Evolutionary conservation across 2,797 vertebrate genomes (phyloP).

Genomic region (Cygnus olor): DNA sequence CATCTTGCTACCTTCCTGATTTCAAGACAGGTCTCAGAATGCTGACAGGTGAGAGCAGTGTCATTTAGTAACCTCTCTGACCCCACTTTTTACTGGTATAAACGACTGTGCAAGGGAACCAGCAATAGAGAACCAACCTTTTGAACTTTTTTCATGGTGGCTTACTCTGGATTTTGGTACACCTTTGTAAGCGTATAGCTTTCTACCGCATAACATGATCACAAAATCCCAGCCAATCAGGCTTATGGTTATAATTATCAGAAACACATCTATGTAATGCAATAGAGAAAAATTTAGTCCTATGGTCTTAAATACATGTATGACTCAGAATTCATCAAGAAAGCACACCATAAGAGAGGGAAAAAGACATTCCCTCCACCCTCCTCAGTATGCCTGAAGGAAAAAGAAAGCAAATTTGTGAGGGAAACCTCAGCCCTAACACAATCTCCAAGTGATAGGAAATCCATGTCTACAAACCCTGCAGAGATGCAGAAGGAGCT

Average conservation of each 20-base stretch:
- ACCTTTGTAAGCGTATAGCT: constrained; percentile 11
- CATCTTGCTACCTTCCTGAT: neutral
- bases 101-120: neutral
- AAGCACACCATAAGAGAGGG: neutral
- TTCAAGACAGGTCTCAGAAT: neutral
- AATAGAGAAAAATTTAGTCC: constrained; percentile 38
- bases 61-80: neutral
- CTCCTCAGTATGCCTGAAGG: constrained; percentile 27
- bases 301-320: constrained; percentile 4
- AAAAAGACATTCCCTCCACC: neutral
- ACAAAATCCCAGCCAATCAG: constrained; percentile 19
- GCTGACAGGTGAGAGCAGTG: neutral
- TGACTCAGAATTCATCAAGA: constrained; percentile 49
- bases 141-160: neutral
- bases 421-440: constrained; percentile 54
- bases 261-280: constrained; percentile 24
- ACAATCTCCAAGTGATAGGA: constrained; percentile 37
- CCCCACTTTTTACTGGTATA: neutral
- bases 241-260: constrained; percentile 41
- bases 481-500: constrained; percentile 9
- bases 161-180: neutral
- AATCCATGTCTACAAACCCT: constrained; percentile 5
- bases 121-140: neutral
- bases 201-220: constrained; percentile 40
- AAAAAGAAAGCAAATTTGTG: constrained; percentile 38